phyloP scores from a whole-genome alignment of 2,888 invertebrate species.

The Chrysolina americana region DNA sequence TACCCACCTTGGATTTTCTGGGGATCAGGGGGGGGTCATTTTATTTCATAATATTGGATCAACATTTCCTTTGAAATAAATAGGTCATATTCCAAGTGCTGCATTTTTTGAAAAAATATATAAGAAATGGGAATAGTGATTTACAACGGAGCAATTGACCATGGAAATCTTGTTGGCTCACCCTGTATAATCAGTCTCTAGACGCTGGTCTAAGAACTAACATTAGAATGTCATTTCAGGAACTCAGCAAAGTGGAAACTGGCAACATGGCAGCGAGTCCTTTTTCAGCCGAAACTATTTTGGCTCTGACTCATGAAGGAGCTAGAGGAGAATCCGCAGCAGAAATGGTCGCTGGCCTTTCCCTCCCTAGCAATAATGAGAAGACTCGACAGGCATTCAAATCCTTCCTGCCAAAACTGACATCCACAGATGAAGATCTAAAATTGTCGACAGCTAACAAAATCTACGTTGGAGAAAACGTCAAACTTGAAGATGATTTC shows the following conservation, averaged over 20 bases:
- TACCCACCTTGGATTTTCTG: too few relatives aligned
- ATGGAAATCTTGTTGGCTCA: too few relatives aligned
- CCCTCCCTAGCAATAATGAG: constrained; percentile 49
- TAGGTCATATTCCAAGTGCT: too few relatives aligned
- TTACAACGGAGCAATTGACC: too few relatives aligned
- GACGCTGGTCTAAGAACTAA: too few relatives aligned
- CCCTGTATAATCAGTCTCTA: too few relatives aligned
- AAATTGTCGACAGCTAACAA: constrained; percentile 67
- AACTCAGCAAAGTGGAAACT: constrained; percentile 39
- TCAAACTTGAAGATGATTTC: constrained; percentile 72
- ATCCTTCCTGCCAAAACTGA: constrained; percentile 49
- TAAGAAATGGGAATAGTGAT: too few relatives aligned
- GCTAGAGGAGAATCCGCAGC: constrained; percentile 59
- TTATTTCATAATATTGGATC: too few relatives aligned
- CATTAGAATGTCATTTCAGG: constrained; percentile 48
- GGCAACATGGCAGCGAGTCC: constrained; percentile 62
- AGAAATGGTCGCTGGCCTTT: constrained; percentile 54
- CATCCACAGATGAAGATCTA: constrained; percentile 46
- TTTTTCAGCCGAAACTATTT: constrained; percentile 60
- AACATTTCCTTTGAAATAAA: too few relatives aligned
- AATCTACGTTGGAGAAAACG: constrained; percentile 75
- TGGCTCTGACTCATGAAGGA: constrained; percentile 60
- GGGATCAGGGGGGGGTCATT: too few relatives aligned
- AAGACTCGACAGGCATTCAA: constrained; percentile 44
- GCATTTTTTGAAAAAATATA: too few relatives aligned